Percentiles rank a stretch among this genome's conserved stretches.
phyloP scores from a whole-genome alignment of 2,888 invertebrate genomes.

The Metacarcinus magister region DNA sequence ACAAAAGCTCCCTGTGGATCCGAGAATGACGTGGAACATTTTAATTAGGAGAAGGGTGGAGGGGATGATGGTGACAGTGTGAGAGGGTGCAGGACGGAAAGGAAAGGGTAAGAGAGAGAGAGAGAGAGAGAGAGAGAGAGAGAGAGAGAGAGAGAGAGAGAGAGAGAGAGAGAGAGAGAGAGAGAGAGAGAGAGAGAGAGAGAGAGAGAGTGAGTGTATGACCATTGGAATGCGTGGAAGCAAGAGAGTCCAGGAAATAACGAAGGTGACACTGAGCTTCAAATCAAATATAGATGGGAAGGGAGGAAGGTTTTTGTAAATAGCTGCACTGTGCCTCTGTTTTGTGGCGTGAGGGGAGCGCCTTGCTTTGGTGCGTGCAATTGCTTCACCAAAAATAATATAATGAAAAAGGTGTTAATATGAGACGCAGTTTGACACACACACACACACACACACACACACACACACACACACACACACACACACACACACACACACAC shows the following conservation, averaged over 20 bases:
- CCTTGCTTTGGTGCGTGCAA: background rate
- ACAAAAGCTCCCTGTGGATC: conserved; percentile 2
- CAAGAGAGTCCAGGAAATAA: background rate
- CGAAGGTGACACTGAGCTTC: background rate
- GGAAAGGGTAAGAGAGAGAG: background rate
- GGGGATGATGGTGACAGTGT: background rate
- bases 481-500: conserved; percentile 54
- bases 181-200: background rate
- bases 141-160: background rate
- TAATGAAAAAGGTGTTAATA: background rate
- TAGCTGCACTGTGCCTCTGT: background rate
- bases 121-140: background rate
- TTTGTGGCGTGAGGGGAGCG: background rate
- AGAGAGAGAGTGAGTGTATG: background rate
- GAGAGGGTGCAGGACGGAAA: background rate
- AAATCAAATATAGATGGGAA: conserved; percentile 27
- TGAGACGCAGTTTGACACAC: background rate
- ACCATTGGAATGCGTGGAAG: background rate
- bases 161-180: background rate
- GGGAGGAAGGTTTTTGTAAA: background rate
- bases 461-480: conserved; percentile 41
- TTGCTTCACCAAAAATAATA: background rate
- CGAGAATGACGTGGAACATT: conserved; percentile 9
- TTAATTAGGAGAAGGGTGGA: conserved; percentile 45
- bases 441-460: background rate